Percentiles rank a stretch among this genome's conserved stretches.
phyloP scores from a whole-genome alignment of 2,113 vertebrate genomes.

The Anser brachyrhynchus region DNA sequence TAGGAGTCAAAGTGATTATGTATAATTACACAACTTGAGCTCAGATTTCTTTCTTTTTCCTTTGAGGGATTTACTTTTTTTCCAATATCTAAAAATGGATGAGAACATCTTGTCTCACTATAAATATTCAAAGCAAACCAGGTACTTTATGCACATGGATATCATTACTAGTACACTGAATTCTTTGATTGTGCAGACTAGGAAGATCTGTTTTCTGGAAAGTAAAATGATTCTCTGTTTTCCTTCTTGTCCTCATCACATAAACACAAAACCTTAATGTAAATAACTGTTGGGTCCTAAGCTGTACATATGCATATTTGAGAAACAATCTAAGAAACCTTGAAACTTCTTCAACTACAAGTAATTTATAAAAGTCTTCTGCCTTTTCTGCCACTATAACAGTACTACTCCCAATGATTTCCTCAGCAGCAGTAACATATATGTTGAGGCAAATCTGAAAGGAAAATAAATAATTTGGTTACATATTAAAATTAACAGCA shows the following conservation, averaged over 20 bases:
- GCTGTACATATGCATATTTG: neutral
- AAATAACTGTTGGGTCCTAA: neutral
- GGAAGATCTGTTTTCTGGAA: neutral
- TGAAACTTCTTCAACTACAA: neutral
- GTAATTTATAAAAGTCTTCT: neutral
- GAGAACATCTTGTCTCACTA: neutral
- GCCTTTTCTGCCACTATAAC: neutral
- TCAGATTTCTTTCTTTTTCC: neutral
- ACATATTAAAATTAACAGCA: neutral
- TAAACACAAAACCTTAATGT: neutral
- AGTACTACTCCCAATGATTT: neutral
- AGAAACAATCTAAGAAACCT: neutral
- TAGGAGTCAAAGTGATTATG: neutral
- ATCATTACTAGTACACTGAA: neutral
- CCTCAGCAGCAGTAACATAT: neutral
- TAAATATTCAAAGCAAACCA: neutral
- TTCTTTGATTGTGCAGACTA: neutral
- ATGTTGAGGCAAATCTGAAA: neutral
- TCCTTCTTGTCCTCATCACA: neutral
- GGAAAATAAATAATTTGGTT: neutral
- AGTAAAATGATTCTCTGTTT: neutral
- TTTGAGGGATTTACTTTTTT: neutral
- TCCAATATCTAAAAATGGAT: neutral
- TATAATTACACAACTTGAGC: neutral
- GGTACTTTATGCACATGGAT: neutral